phyloP scores from a whole-genome alignment of 2,797 vertebrate species.

The Anableps anableps region DNA sequence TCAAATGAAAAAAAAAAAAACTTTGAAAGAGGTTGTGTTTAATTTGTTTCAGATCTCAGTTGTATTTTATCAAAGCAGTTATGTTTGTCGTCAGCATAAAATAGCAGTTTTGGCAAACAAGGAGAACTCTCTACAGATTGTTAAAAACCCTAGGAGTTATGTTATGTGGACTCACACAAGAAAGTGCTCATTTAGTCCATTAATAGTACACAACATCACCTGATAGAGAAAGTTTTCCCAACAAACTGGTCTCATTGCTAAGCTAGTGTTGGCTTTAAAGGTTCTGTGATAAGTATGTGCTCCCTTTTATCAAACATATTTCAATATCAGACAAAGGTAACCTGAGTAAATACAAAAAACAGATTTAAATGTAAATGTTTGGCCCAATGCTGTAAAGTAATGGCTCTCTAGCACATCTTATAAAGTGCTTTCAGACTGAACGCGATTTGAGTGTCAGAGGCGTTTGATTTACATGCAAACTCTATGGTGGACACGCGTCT shows the following conservation, averaged over 20 bases:
- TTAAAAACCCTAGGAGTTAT: background rate
- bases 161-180: background rate
- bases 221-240: background rate
- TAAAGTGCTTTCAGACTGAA: no score
- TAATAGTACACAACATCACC: background rate
- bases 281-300: background rate
- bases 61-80: background rate
- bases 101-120: background rate
- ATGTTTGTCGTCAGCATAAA: background rate
- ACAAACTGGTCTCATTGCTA: background rate
- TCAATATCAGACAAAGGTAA: background rate
- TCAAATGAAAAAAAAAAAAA: background rate
- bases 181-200: background rate
- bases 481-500: no score
- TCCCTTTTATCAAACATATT: background rate
- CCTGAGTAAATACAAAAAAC: no score
- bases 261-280: background rate
- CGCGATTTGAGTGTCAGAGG: no score
- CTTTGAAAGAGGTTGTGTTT: background rate
- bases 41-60: background rate
- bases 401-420: no score
- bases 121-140: background rate
- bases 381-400: no score
- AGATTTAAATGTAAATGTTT: no score
- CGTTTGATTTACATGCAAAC: no score